Evolutionary conservation across 2,888 invertebrate genomes (phyloP).

Genomic region (Copidosoma aretas): DNA sequence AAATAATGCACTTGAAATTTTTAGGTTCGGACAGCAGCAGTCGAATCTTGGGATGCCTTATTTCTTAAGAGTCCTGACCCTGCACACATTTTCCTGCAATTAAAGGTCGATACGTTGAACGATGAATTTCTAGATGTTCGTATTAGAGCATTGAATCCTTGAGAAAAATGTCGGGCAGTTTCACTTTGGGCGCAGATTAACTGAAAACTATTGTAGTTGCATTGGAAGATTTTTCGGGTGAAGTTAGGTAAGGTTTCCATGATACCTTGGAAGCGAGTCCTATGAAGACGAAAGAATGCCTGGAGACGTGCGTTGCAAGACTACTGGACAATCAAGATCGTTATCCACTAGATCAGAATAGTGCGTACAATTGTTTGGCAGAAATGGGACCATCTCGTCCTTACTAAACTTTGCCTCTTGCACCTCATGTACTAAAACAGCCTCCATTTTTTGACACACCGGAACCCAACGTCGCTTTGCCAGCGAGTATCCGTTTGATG

Average conservation of each 20-base stretch:
- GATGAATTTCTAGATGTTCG: conserved; percentile 98
- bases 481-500: conserved; percentile 75
- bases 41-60: conserved; percentile 90
- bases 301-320: conserved; percentile 90
- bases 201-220: conserved; percentile 93
- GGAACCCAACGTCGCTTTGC: conserved; percentile 95
- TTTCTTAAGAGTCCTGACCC: conserved; percentile 84
- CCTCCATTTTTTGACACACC: conserved; percentile 97
- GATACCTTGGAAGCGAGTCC: conserved; percentile 86
- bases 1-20: neutral
- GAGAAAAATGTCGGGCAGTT: conserved; percentile 85
- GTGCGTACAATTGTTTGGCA: conserved; percentile 77
- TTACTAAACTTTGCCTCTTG: conserved; percentile 84
- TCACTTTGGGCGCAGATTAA: conserved; percentile 92
- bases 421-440: conserved; percentile 85
- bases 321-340: conserved; percentile 90
- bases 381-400: conserved; percentile 89
- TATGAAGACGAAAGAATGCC: conserved; percentile 87
- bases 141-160: conserved; percentile 94
- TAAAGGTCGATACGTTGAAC: conserved; percentile 99
- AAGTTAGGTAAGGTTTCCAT: conserved; percentile 92
- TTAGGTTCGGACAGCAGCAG: conserved; percentile 90
- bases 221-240: conserved; percentile 94
- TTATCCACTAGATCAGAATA: conserved; percentile 82
- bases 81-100: conserved; percentile 89